Percentiles rank a stretch among this genome's conserved stretches.
Conservation (phyloP, 2,797 vertebrate genomes). For the Danio jaintianensis region DNA sequence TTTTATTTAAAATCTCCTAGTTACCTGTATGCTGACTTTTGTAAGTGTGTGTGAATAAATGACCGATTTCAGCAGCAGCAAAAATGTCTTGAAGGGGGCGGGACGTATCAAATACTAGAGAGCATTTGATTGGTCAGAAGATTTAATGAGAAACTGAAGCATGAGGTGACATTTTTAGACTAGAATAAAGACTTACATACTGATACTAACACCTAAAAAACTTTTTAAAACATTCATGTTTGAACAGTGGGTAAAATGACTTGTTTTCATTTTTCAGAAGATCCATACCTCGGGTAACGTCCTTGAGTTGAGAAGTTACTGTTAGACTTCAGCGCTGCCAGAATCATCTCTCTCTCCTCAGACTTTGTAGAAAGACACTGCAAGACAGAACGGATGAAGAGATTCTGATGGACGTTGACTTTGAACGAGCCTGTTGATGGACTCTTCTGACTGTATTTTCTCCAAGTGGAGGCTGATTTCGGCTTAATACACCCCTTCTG, state of each 20-base stretch:
- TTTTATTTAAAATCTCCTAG: too few relatives aligned
- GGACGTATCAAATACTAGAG: too few relatives aligned
- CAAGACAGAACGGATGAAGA: slow-evolving; percentile 4
- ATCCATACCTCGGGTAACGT: slow-evolving; percentile 76
- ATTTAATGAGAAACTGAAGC: too few relatives aligned
- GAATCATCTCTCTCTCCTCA: slow-evolving; percentile 9
- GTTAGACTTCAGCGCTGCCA: slow-evolving; percentile 9
- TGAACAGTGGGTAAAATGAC: background rate
- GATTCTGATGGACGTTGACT: slow-evolving; percentile 30
- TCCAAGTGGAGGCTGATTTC: slow-evolving; percentile 5
- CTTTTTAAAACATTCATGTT: background rate
- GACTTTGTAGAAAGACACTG: slow-evolving; percentile 7
- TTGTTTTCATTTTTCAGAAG: slow-evolving; percentile 65
- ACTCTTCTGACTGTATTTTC: slow-evolving; percentile 11
- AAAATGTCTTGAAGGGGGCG: too few relatives aligned
- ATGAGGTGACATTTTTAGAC: too few relatives aligned
- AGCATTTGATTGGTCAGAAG: too few relatives aligned
- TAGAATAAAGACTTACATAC: too few relatives aligned
- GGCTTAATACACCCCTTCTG: background rate
- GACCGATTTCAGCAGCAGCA: too few relatives aligned
- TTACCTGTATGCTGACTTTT: too few relatives aligned
- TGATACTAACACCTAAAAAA: too few relatives aligned
- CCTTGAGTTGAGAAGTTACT: slow-evolving; percentile 65
- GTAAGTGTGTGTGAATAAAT: too few relatives aligned
- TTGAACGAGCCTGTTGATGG: slow-evolving; percentile 10